A percentile compares a stretch with the other conserved stretches of the same genome.
These are phyloP conservation scores for Drosophila sordidula DNA, from an alignment of 2,888 invertebrate species.

Conservation along the genomic window DNA sequence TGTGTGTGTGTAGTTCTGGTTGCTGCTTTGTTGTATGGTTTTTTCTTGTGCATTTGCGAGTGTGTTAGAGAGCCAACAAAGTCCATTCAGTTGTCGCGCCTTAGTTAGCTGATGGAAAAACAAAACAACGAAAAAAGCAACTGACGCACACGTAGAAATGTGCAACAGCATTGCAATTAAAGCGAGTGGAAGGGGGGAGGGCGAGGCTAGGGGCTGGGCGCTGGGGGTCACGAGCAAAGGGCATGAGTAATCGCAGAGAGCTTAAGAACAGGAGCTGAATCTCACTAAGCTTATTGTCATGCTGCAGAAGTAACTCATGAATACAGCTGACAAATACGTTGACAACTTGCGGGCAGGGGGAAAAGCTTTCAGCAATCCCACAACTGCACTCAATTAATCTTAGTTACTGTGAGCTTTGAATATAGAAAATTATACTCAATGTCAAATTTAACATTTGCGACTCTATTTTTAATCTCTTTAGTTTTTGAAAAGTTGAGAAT, in stretches of 20 bases:
- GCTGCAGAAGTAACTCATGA: conserved; percentile 30
- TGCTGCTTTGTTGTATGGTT: conserved; percentile 28
- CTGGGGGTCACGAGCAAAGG: background rate
- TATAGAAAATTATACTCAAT: background rate
- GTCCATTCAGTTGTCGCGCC: conserved; percentile 66
- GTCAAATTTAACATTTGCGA: background rate
- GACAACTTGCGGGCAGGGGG: conserved; percentile 20
- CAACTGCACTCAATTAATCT: conserved; percentile 46
- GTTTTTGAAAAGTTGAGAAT: no score
- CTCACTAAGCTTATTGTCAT: conserved; percentile 57
- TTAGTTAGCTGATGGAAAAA: conserved; percentile 61
- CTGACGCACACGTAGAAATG: conserved; percentile 49
- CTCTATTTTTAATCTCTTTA: background rate
- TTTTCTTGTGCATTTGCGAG: conserved; percentile 13
- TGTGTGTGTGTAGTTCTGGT: conserved; percentile 18
- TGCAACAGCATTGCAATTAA: conserved; percentile 69
- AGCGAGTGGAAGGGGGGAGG: conserved; percentile 19
- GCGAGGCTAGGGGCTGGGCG: background rate
- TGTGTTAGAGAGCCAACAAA: conserved; percentile 25
- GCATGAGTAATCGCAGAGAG: conserved; percentile 3
- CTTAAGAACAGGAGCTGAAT: conserved; percentile 3
- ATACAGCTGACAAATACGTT: conserved; percentile 27
- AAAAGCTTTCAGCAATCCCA: conserved; percentile 12
- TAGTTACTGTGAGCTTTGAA: background rate
- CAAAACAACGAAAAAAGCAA: conserved; percentile 23